Evolutionary conservation across 2,113 vertebrate species (phyloP).

Genomic region (Rousettus leschenaultii): DNA sequence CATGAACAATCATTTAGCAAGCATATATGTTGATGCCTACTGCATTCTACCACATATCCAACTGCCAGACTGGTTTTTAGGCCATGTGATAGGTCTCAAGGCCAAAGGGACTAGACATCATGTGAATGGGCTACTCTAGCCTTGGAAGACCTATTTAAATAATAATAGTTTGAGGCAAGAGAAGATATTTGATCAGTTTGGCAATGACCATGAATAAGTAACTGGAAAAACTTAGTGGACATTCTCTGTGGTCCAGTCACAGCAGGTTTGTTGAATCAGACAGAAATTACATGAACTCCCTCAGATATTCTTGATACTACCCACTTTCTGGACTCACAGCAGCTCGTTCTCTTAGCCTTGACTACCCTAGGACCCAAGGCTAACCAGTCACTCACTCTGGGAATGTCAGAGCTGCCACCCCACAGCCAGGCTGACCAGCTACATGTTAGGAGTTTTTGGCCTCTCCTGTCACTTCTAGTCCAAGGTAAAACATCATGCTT

Average conservation of each 20-base stretch:
- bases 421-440: background rate
- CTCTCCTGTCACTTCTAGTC: background rate
- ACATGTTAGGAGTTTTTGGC: background rate
- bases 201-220: background rate
- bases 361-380: background rate
- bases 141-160: background rate
- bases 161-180: background rate
- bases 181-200: background rate
- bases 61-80: background rate
- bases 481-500: background rate
- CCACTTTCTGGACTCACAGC: background rate
- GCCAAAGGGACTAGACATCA: background rate
- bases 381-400: background rate
- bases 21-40: background rate
- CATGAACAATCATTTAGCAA: background rate
- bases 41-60: background rate
- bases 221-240: background rate
- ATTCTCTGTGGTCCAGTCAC: background rate
- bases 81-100: background rate
- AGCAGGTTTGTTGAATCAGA: background rate
- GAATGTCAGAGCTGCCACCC: background rate
- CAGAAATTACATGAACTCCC: background rate
- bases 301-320: background rate
- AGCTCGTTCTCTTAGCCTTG: background rate
- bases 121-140: background rate